Evolutionary conservation across 2,888 invertebrate species (phyloP).

Genomic region (Spisula solida): DNA sequence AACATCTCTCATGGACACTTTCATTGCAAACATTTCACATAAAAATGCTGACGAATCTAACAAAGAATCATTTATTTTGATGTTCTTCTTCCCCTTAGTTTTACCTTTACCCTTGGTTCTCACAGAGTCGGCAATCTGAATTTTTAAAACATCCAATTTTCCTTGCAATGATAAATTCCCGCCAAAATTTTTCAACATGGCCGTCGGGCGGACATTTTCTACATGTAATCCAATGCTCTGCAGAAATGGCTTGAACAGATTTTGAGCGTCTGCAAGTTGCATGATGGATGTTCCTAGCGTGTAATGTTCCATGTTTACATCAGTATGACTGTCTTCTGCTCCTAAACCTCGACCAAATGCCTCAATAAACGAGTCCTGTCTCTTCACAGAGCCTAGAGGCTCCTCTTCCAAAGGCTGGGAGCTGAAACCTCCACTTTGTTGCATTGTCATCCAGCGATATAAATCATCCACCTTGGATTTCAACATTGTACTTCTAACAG

Average conservation of each 20-base stretch:
- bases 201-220: conserved; percentile 90
- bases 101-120: conserved; percentile 78
- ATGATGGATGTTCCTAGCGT: conserved; percentile 85
- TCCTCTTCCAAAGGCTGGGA: conserved; percentile 80
- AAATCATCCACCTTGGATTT: conserved; percentile 89
- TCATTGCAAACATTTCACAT: conserved; percentile 96
- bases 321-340: conserved; percentile 84
- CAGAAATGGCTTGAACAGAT: conserved; percentile 92
- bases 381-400: conserved; percentile 74
- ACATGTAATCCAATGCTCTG: conserved; percentile 94
- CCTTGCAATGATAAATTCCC: conserved; percentile 91
- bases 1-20: conserved; percentile 95
- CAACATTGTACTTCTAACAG: conserved; percentile 48
- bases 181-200: conserved; percentile 93
- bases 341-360: conserved; percentile 85
- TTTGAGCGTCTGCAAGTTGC: conserved; percentile 94
- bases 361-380: conserved; percentile 84
- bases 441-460: conserved; percentile 97
- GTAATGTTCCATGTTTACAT: conserved; percentile 79
- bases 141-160: conserved; percentile 95
- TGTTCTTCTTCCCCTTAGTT: conserved; percentile 67
- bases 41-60: conserved; percentile 95
- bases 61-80: conserved; percentile 88
- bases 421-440: conserved; percentile 90
- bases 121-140: conserved; percentile 96